A percentile compares a stretch with the other conserved stretches of the same genome.
These are phyloP conservation scores for Mimumesa dahlbomi DNA, from an alignment of 2,888 invertebrate genomes.

Conservation along the genomic window DNA sequence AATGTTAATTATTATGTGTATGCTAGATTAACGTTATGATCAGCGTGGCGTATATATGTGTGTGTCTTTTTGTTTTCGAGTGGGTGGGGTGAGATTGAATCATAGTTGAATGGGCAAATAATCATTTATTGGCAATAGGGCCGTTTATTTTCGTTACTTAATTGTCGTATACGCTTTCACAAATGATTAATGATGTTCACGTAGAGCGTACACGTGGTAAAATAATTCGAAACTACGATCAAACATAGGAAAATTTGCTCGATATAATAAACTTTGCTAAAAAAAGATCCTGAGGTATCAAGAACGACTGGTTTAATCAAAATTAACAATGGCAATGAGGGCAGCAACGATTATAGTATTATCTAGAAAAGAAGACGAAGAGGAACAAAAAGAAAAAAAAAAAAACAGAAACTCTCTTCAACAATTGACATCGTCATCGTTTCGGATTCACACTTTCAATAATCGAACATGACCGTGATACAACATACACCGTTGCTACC, in stretches of 20 bases:
- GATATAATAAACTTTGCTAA: constrained; percentile 51
- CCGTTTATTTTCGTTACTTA: constrained; percentile 25
- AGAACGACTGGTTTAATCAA: constrained; percentile 21
- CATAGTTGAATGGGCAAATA: too few relatives aligned
- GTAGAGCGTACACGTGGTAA: neutral
- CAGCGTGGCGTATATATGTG: constrained; percentile 16
- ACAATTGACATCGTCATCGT: neutral
- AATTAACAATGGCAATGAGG: neutral
- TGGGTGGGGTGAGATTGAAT: too few relatives aligned
- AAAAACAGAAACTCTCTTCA: neutral
- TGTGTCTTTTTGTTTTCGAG: neutral
- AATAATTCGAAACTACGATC: too few relatives aligned
- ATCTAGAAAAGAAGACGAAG: too few relatives aligned
- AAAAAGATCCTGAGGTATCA: constrained; percentile 52
- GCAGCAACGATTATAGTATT: neutral
- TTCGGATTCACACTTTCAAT: too few relatives aligned
- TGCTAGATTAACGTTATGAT: constrained; percentile 37
- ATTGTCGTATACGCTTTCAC: neutral
- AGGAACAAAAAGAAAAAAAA: too few relatives aligned
- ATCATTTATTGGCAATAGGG: constrained; percentile 25
- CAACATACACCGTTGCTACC: too few relatives aligned
- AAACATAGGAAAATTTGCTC: constrained; percentile 31
- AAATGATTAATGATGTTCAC: neutral
- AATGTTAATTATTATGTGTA: constrained; percentile 14
- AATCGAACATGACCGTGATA: too few relatives aligned